phyloP scores from a whole-genome alignment of 2,888 invertebrate genomes.

The Himalopsyche kuldschensis region DNA sequence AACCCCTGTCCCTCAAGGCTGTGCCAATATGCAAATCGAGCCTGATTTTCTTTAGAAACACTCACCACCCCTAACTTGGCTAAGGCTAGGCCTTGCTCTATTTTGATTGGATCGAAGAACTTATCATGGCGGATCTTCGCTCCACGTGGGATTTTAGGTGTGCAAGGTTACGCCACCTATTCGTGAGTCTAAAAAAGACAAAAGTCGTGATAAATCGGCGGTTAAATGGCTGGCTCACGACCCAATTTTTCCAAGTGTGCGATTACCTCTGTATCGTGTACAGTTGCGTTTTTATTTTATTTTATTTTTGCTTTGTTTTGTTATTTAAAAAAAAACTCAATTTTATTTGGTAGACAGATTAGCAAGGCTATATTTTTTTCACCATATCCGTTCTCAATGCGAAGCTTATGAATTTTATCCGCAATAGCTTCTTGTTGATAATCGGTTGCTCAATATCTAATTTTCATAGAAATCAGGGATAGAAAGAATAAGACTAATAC shows the following conservation, averaged over 20 bases:
- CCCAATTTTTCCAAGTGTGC: slow-evolving; percentile 7
- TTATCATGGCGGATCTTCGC: not conserved
- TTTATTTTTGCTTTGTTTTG: no score
- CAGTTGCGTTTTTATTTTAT: no score
- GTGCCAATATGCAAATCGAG: not conserved
- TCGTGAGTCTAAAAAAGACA: slow-evolving; percentile 11
- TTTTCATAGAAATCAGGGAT: no score
- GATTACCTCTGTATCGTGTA: not conserved
- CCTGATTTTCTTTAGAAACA: not conserved
- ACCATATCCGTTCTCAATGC: no score
- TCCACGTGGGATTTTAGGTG: not conserved
- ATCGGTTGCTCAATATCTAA: no score
- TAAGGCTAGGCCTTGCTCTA: slow-evolving; percentile 24
- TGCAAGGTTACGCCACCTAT: not conserved
- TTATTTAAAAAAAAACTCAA: no score
- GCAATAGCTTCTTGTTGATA: no score
- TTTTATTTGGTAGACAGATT: no score
- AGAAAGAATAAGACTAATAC: no score
- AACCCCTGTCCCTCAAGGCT: not conserved
- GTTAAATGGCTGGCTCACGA: not conserved
- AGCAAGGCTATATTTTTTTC: no score
- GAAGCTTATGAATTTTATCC: no score
- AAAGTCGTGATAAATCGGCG: slow-evolving; percentile 17
- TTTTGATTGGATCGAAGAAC: slow-evolving; percentile 17
- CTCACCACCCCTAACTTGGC: not conserved